Evolutionary conservation across 2,797 vertebrate species (phyloP), one percentile per base, ranked within the genome.

Genomic region (Delichon dasypus): DNA sequence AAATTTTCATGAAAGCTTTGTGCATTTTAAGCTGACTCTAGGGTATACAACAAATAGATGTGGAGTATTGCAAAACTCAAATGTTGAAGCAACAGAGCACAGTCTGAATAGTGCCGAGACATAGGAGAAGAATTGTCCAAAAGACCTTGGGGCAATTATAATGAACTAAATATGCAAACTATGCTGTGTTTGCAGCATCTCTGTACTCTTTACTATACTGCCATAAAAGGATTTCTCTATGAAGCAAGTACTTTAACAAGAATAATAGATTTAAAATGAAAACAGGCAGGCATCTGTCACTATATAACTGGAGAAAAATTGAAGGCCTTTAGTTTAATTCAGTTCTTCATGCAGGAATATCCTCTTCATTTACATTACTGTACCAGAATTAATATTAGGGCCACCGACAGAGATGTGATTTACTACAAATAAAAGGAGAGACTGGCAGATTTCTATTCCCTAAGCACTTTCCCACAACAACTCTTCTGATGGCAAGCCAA

Each of bases 381-480:
- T 45, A 95, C 54, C 29, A 86, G 79, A 76, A 73, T 72, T 86
- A 88, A 57, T 88, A 75, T 70, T 60, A 75, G 19, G 86, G 73
- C 85, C 89, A 93, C 92, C 30, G 25, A 89, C 78, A 82, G 81
- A 94, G 80, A 74, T 76, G 76, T 53, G 83, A 83, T 94, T 96
- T 92, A 77, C 89, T 94, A 44, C 8, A 36, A 92, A 42, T 86
- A 83, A 94, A 86, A 93, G 82, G 50, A 73, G 38, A 76, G 68
- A 88, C 67, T 95, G 85, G 86, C 92, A 94, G 88, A 67, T 95
- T 94, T 91, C 57, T 94, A 74, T 73, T 96, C 92, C 76, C 76
- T 86, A 62, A 90, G 86, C 61, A 88, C 79, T 96, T 97, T 97
- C 96, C 96, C 97, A 97, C 95, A 96, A 85, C 83, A 93, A 10